These are phyloP conservation scores for Scleropages formosus DNA, from an alignment of 2,797 vertebrate genomes.

Conservation along the genomic window DNA sequence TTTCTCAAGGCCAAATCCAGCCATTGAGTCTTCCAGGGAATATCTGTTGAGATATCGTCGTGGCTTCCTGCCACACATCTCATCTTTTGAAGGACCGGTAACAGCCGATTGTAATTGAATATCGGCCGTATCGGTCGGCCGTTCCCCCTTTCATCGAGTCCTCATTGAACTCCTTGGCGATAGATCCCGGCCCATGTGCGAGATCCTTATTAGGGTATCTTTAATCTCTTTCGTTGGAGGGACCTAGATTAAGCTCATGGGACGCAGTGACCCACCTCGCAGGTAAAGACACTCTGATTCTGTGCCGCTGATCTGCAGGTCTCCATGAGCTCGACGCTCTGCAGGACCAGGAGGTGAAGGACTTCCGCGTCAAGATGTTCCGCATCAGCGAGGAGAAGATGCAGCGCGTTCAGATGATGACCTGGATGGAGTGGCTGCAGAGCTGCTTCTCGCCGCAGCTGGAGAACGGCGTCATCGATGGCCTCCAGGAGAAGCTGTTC, in stretches of 20 bases:
- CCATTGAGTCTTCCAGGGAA: too few species aligned
- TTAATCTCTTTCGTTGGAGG: background rate
- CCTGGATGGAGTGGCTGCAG: constrained; percentile 88
- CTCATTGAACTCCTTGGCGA: constrained; percentile 29
- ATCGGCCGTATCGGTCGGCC: constrained; percentile 46
- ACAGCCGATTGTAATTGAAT: constrained; percentile 42
- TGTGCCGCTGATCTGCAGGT: constrained; percentile 62
- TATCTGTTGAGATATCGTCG: background rate
- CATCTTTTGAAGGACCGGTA: constrained; percentile 25
- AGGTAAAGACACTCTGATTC: background rate
- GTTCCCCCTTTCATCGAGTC: constrained; percentile 42
- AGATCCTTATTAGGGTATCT: background rate
- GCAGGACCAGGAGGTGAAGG: constrained; percentile 91
- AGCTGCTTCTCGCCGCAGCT: constrained; percentile 86
- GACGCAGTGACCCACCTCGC: background rate
- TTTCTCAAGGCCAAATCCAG: too few species aligned
- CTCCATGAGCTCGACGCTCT: constrained; percentile 93
- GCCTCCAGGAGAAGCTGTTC: constrained; percentile 71
- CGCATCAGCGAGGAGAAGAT: constrained; percentile 88
- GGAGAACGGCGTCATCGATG: constrained; percentile 71
- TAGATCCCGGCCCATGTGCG: too few species aligned
- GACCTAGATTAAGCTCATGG: background rate
- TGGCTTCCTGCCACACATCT: constrained; percentile 20
- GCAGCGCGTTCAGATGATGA: constrained; percentile 80
- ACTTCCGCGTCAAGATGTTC: constrained; percentile 91